A percentile compares a stretch with the other conserved stretches of the same genome.
Conservation (phyloP, 2,888 invertebrate genomes). For the Chrysolina americana region DNA sequence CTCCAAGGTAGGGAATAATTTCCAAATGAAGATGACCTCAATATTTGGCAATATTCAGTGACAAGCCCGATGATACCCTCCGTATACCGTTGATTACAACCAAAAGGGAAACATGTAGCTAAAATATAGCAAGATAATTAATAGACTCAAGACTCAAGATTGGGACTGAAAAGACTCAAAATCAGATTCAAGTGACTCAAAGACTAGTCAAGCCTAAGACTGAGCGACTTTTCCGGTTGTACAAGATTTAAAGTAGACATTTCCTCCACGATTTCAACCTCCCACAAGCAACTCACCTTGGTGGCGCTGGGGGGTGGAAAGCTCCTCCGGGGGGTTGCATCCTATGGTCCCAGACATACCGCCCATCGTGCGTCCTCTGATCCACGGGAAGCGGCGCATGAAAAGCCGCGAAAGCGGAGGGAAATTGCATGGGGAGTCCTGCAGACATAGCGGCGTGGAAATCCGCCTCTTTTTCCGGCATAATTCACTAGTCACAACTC, state of each 20-base stretch:
- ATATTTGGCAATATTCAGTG: no score
- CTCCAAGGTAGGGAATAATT: no score
- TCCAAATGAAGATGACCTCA: no score
- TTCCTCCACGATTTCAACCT: background rate
- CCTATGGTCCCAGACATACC: slow-evolving; percentile 68
- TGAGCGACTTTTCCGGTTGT: no score
- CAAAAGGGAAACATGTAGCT: no score
- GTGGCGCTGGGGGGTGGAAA: slow-evolving; percentile 63
- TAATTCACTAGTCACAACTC: slow-evolving; percentile 57
- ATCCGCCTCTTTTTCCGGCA: slow-evolving; percentile 69
- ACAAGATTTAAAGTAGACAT: no score
- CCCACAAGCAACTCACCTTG: slow-evolving; percentile 44
- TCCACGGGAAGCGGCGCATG: slow-evolving; percentile 75
- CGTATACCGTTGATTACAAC: background rate
- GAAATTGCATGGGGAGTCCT: slow-evolving; percentile 68
- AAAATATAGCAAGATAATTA: no score
- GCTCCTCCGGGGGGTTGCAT: slow-evolving; percentile 65
- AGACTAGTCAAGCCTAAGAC: no score
- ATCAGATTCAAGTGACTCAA: no score
- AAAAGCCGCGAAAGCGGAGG: slow-evolving; percentile 72
- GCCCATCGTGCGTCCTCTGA: slow-evolving; percentile 71
- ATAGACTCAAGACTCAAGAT: no score
- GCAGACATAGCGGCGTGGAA: slow-evolving; percentile 68
- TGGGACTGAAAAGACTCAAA: no score
- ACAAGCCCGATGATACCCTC: background rate